These are phyloP conservation scores for Pollachius pollachius DNA, from an alignment of 2,113 vertebrate genomes.

Conservation along the genomic window DNA sequence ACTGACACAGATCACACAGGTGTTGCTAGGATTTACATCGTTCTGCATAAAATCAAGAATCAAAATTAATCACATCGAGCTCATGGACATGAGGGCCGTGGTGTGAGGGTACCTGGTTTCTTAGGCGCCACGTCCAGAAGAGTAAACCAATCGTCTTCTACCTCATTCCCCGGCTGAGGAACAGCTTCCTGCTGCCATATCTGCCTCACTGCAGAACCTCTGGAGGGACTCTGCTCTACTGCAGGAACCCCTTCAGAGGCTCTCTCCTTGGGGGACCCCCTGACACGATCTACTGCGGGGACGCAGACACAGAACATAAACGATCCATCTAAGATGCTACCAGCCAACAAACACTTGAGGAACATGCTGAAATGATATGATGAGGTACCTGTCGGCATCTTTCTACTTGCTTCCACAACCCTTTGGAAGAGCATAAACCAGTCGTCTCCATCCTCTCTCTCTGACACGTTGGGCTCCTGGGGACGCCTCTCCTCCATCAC, in stretches of 20 bases:
- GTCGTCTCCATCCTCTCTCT: conserved; percentile 8
- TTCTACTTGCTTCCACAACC: conserved; percentile 1
- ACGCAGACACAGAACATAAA: conserved; percentile 22
- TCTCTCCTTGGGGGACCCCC: conserved; percentile 25
- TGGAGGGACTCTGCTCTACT: conserved; percentile 20
- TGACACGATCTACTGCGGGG: conserved; percentile 19
- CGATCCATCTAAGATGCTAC: not conserved
- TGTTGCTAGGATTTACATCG: not conserved
- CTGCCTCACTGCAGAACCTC: conserved; percentile 9
- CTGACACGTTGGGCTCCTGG: not conserved
- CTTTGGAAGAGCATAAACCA: conserved; percentile 10
- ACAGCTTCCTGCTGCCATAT: conserved; percentile 2
- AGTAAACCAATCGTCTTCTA: conserved; percentile 62
- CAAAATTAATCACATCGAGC: not conserved
- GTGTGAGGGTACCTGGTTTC: conserved; percentile 53
- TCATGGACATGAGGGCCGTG: not conserved
- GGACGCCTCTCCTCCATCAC: not conserved
- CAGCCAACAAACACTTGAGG: too few species aligned
- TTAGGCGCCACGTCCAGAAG: conserved; percentile 41
- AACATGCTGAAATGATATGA: too few species aligned
- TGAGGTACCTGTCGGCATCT: conserved; percentile 6
- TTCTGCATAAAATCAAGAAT: conserved; percentile 3
- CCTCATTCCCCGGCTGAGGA: conserved; percentile 21
- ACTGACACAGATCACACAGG: conserved; percentile 44
- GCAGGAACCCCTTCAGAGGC: conserved; percentile 22